A percentile compares a stretch with the other conserved stretches of the same genome.
phyloP scores from a whole-genome alignment of 2,888 invertebrate species.

The Bruchidius siliquastri region DNA sequence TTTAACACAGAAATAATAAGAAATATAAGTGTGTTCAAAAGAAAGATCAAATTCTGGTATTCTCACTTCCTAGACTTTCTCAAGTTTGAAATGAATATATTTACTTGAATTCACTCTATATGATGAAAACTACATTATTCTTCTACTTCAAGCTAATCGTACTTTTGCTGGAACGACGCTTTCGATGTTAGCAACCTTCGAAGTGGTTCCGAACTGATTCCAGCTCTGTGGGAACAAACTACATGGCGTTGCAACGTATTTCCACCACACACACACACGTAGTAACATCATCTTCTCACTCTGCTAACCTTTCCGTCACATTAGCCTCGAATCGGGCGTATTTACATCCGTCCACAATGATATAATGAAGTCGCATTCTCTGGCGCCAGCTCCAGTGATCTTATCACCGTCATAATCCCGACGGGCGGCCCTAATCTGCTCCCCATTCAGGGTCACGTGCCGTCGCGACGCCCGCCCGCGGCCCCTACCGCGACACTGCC shows the following conservation, averaged over 20 bases:
- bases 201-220: no score
- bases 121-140: no score
- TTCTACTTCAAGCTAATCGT: no score
- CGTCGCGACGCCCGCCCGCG: background rate
- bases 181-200: no score
- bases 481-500: background rate
- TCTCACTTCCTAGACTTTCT: no score
- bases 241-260: background rate
- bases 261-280: background rate
- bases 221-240: no score
- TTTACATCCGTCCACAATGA: background rate
- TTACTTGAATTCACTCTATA: no score
- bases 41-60: no score
- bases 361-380: background rate
- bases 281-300: background rate
- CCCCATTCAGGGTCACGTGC: background rate
- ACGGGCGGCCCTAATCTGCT: background rate
- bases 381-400: background rate
- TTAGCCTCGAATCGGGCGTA: background rate
- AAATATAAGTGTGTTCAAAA: no score
- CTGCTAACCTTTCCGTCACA: background rate
- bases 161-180: no score
- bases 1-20: no score
- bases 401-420: background rate
- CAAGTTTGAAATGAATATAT: no score